phyloP scores from a whole-genome alignment of 1,140 invertebrate genomes.

The Neomicropteryx cornuta region DNA sequence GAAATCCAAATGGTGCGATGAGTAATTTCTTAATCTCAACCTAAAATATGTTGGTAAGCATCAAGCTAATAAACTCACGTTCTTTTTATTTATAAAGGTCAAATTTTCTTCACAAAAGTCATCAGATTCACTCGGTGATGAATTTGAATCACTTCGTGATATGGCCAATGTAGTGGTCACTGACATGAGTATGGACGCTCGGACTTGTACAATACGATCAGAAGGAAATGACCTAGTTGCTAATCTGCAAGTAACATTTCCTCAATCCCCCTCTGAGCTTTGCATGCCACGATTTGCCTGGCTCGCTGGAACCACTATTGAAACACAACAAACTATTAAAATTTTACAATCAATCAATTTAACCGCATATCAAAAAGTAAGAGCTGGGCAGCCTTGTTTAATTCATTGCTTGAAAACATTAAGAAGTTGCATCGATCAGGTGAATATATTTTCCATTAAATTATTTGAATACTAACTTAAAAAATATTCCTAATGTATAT shows the following conservation, averaged over 20 bases:
- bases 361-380: constrained; percentile 34
- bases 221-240: constrained; percentile 61
- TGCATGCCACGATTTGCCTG: constrained; percentile 37
- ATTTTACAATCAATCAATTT: constrained; percentile 36
- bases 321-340: constrained; percentile 34
- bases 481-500: constrained; percentile 3
- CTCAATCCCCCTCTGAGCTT: constrained; percentile 53
- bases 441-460: constrained; percentile 10
- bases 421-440: constrained; percentile 34
- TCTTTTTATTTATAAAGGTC: constrained; percentile 10
- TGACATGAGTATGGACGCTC: constrained; percentile 61
- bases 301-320: constrained; percentile 36
- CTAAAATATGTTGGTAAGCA: not conserved
- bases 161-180: constrained; percentile 75
- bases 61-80: no score
- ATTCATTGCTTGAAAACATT: constrained; percentile 36
- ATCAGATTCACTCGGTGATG: constrained; percentile 63
- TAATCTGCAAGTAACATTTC: constrained; percentile 69
- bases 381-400: constrained; percentile 31
- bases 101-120: constrained; percentile 31
- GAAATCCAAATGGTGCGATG: constrained; percentile 30
- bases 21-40: constrained; percentile 4
- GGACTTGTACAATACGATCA: constrained; percentile 62
- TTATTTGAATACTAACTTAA: not conserved
- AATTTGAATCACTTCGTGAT: constrained; percentile 74